These are phyloP conservation scores for Pogonocherus hispidulus DNA, from an alignment of 2,888 invertebrate genomes.

Conservation along the genomic window DNA sequence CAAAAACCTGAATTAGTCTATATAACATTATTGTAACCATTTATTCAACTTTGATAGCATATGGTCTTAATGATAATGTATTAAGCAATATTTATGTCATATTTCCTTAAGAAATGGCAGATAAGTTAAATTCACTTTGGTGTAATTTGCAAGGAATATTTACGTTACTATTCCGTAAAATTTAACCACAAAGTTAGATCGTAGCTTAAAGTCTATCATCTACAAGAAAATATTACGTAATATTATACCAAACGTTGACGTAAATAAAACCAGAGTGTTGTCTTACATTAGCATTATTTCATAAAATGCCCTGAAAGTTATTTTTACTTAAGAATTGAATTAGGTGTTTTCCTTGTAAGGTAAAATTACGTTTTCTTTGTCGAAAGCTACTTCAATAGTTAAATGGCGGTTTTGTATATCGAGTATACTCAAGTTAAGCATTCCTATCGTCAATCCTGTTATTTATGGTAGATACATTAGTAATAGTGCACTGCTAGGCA, in stretches of 20 bases:
- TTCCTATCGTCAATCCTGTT: too few species aligned
- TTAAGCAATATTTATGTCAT: not conserved
- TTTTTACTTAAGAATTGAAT: constrained; percentile 7
- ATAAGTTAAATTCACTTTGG: not conserved
- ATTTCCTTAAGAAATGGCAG: not conserved
- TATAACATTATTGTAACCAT: not conserved
- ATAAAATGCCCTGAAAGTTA: not conserved
- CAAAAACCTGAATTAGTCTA: not conserved
- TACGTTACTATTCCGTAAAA: not conserved
- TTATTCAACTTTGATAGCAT: not conserved
- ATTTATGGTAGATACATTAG: too few species aligned
- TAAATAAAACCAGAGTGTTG: not conserved
- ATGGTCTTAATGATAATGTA: not conserved
- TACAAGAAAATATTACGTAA: not conserved
- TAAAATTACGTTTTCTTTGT: too few species aligned
- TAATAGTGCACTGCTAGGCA: too few species aligned
- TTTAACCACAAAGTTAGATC: not conserved
- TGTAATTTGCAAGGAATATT: constrained; percentile 1
- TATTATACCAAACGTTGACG: not conserved
- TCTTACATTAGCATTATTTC: not conserved
- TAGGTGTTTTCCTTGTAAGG: too few species aligned
- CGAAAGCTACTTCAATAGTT: too few species aligned
- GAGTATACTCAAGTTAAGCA: too few species aligned
- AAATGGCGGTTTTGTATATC: too few species aligned
- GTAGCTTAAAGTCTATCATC: not conserved